Evolutionary conservation across 2,797 vertebrate species (phyloP).

Genomic region (Micromesistius poutassou): DNA sequence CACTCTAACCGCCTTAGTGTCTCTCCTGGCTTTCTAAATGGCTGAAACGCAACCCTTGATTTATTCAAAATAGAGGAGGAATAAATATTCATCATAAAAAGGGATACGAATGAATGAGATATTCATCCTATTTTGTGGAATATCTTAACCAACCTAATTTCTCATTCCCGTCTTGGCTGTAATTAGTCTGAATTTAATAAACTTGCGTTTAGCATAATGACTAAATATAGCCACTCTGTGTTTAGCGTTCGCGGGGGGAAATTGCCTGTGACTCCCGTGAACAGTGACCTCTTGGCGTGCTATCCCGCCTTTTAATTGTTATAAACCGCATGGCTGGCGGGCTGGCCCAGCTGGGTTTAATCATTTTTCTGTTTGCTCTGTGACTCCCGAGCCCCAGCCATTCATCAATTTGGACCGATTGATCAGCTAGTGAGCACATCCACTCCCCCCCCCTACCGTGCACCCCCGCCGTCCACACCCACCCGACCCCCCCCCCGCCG

Average conservation of each 20-base stretch:
- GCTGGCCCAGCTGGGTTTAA: slow-evolving; percentile 49
- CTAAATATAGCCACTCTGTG: slow-evolving; percentile 40
- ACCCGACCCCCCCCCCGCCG: neutral
- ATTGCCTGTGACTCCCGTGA: slow-evolving; percentile 47
- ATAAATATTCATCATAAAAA: neutral
- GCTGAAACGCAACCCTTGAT: neutral
- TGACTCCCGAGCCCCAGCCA: slow-evolving; percentile 33
- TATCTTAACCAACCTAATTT: slow-evolving; percentile 2
- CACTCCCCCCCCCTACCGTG: neutral
- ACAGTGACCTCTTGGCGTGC: slow-evolving; percentile 44
- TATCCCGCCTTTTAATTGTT: slow-evolving; percentile 56
- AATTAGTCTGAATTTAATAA: slow-evolving; percentile 4
- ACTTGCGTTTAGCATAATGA: slow-evolving; percentile 16
- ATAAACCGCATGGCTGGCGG: slow-evolving; percentile 51
- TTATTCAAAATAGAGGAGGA: neutral
- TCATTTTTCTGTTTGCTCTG: slow-evolving; percentile 52
- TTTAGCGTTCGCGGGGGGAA: slow-evolving; percentile 51
- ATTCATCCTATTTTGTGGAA: neutral
- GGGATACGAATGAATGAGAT: neutral
- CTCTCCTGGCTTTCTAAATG: neutral
- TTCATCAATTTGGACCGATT: slow-evolving; percentile 56
- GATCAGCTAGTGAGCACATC: slow-evolving; percentile 29
- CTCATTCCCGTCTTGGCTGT: neutral
- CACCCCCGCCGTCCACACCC: neutral
- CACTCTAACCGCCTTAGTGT: neutral